Evolutionary conservation across 2,888 invertebrate genomes (phyloP).

Genomic region (Hydrotaea diabolus): DNA sequence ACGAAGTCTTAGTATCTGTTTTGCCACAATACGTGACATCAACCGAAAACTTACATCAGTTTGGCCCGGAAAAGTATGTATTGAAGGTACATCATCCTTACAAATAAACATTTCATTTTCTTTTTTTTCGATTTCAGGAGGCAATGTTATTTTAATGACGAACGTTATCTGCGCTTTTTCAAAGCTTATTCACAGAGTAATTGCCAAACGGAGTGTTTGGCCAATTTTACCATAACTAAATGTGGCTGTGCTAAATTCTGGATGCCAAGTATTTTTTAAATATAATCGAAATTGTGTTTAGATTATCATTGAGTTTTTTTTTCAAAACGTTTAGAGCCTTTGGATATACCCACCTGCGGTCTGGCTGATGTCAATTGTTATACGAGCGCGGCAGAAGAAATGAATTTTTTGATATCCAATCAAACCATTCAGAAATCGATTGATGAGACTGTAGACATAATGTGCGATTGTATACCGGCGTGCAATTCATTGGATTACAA

Average conservation of each 20-base stretch:
- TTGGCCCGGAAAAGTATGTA: conserved; percentile 81
- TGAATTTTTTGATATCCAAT: conserved; percentile 73
- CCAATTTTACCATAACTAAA: conserved; percentile 84
- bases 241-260: conserved; percentile 88
- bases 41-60: conserved; percentile 84
- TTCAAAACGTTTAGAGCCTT: conserved; percentile 71
- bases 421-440: conserved; percentile 73
- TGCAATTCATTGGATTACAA: conserved; percentile 79
- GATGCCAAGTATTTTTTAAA: conserved; percentile 82
- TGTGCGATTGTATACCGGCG: conserved; percentile 78
- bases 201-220: conserved; percentile 87
- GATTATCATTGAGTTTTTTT: not conserved
- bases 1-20: conserved; percentile 85
- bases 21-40: conserved; percentile 89
- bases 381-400: conserved; percentile 75
- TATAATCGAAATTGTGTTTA: not conserved
- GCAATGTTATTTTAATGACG: conserved; percentile 86
- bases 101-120: not conserved
- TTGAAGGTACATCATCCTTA: not conserved
- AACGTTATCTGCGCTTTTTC: conserved; percentile 84
- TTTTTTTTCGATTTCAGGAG: conserved; percentile 78
- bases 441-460: conserved; percentile 70
- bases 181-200: conserved; percentile 87
- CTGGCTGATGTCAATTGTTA: conserved; percentile 77
- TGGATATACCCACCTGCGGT: conserved; percentile 78